These are phyloP conservation scores for Theocolax elegans DNA, from an alignment of 1,140 invertebrate genomes.

Conservation along the genomic window DNA sequence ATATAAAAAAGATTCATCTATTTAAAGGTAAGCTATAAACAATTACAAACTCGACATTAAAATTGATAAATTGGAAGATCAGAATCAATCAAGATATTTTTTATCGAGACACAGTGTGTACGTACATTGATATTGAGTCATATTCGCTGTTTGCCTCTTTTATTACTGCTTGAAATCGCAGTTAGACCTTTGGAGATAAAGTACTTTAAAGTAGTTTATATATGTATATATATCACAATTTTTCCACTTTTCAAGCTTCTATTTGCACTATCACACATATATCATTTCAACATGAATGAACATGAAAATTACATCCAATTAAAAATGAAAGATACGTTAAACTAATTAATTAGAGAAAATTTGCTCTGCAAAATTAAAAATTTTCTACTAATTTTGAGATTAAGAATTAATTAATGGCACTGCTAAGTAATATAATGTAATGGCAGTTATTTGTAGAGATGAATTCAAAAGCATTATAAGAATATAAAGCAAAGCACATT, in stretches of 20 bases:
- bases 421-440: conserved; percentile 12
- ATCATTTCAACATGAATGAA: conserved; percentile 31
- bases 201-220: conserved; percentile 44
- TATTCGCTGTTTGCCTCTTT: conserved; percentile 21
- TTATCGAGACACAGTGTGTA: conserved; percentile 14
- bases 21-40: neutral
- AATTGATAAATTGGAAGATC: conserved; percentile 33
- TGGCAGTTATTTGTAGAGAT: conserved; percentile 2
- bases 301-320: conserved; percentile 10
- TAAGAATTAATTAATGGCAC: conserved; percentile 28
- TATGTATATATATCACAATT: conserved; percentile 49
- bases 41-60: conserved; percentile 23
- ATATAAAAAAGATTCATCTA: conserved; percentile 10
- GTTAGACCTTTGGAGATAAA: conserved; percentile 49
- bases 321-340: neutral
- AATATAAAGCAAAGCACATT: neutral
- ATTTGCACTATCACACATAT: conserved; percentile 41
- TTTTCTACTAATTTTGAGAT: conserved; percentile 16
- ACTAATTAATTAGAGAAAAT: conserved; percentile 8
- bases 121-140: conserved; percentile 34
- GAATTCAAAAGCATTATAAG: neutral
- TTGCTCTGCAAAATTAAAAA: neutral
- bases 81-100: conserved; percentile 21
- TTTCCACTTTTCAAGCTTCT: conserved; percentile 41
- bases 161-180: conserved; percentile 40